Percentiles rank a stretch among this genome's conserved stretches.
phyloP scores from a whole-genome alignment of 2,113 vertebrate genomes.

The Peromyscus leucopus region DNA sequence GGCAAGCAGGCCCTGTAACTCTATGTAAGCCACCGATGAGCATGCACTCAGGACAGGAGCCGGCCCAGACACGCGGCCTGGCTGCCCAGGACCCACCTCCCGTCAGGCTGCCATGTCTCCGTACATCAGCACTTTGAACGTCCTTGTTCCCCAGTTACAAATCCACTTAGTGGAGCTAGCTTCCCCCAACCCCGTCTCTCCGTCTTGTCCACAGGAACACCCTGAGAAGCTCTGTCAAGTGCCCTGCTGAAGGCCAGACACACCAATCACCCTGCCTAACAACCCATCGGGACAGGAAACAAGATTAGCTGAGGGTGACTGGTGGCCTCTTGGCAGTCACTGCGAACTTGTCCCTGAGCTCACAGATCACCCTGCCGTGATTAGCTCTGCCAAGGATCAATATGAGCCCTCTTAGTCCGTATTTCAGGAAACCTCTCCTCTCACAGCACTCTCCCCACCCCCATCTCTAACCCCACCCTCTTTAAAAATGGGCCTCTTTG shows the following conservation, averaged over 20 bases:
- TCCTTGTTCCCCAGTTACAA: conserved; percentile 55
- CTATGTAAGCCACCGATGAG: background rate
- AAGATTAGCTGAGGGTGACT: conserved; percentile 53
- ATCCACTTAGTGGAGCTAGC: conserved; percentile 42
- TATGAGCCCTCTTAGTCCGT: background rate
- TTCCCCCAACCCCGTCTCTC: conserved; percentile 4
- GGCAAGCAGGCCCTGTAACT: background rate
- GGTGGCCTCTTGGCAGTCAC: conserved; percentile 54
- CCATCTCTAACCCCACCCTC: accelerated
- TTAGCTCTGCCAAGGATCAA: conserved; percentile 62
- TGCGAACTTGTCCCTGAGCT: background rate
- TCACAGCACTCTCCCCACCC: background rate
- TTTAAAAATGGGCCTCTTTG: background rate
- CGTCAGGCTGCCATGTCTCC: background rate
- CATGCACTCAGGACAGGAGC: background rate
- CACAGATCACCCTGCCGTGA: background rate
- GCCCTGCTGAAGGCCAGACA: conserved; percentile 54
- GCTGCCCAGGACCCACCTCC: background rate
- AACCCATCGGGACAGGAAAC: conserved; percentile 55
- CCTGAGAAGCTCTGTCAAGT: conserved; percentile 55
- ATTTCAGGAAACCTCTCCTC: background rate
- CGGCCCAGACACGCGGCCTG: background rate
- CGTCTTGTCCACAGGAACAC: conserved; percentile 59
- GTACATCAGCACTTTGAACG: conserved; percentile 43
- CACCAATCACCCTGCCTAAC: conserved; percentile 22